These are phyloP conservation scores for Aphelinus certus DNA, from an alignment of 1,140 invertebrate species.

Conservation along the genomic window DNA sequence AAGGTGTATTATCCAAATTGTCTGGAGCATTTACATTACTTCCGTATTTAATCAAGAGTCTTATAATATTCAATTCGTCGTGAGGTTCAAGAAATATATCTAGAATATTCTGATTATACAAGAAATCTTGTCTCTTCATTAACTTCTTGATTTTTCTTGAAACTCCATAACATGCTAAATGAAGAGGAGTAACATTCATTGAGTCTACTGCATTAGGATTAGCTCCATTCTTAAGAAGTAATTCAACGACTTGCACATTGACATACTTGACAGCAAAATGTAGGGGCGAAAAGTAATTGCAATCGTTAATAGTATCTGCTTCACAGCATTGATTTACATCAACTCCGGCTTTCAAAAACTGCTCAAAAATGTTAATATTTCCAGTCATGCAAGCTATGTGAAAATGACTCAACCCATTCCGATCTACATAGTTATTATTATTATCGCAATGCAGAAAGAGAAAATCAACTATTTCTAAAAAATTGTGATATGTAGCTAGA, in stretches of 20 bases:
- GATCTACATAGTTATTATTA: slow-evolving; percentile 2
- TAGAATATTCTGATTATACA: too few relatives aligned
- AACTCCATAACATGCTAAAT: not conserved
- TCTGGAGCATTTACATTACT: not conserved
- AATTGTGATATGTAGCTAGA: not conserved
- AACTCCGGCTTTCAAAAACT: not conserved
- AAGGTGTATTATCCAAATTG: not conserved
- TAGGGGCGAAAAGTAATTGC: slow-evolving; percentile 1
- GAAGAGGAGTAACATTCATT: not conserved
- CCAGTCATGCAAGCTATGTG: slow-evolving; percentile 19
- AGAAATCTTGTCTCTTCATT: too few relatives aligned
- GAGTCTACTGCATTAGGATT: not conserved
- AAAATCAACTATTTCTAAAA: not conserved
- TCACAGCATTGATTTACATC: not conserved
- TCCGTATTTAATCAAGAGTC: not conserved
- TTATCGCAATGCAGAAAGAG: slow-evolving; percentile 7
- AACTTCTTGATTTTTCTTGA: too few relatives aligned
- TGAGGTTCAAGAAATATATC: too few relatives aligned
- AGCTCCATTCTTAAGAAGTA: not conserved
- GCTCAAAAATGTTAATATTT: not conserved
- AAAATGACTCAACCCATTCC: slow-evolving; percentile 8
- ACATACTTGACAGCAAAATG: slow-evolving; percentile 16
- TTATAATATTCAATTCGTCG: not conserved
- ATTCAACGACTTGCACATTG: not conserved
- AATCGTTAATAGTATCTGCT: not conserved